These are phyloP conservation scores for Drosophila dives DNA, from an alignment of 2,888 invertebrate species.

Conservation along the genomic window DNA sequence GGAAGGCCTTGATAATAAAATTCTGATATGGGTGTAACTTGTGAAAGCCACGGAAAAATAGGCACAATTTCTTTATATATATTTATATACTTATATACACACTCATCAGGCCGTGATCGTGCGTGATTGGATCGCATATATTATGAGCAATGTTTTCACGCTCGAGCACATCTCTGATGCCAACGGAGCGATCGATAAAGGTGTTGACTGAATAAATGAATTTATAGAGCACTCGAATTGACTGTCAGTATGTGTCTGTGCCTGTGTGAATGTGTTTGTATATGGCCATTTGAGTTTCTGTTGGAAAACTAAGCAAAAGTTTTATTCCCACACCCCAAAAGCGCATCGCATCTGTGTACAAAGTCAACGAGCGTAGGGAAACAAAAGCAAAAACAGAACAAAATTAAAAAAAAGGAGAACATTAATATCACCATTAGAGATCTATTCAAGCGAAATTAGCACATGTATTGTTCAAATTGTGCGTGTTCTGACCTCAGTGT, in stretches of 20 bases:
- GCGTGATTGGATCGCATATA: conserved; percentile 8
- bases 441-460: conserved; percentile 59
- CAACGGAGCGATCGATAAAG: conserved; percentile 43
- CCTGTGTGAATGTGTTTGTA: conserved; percentile 10
- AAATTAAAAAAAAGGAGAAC: conserved; percentile 7
- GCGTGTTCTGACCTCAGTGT: conserved; percentile 31
- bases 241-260: conserved; percentile 5
- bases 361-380: neutral
- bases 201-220: conserved; percentile 55
- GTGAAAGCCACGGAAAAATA: conserved; percentile 15
- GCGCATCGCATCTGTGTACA: conserved; percentile 3
- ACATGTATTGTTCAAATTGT: conserved; percentile 58
- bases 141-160: conserved; percentile 6
- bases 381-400: neutral
- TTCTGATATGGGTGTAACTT: conserved; percentile 20
- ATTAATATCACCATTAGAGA: conserved; percentile 23
- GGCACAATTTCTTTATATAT: conserved; percentile 6
- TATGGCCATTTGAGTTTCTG: conserved; percentile 50
- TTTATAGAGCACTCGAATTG: conserved; percentile 38
- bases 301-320: conserved; percentile 35
- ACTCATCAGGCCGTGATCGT: conserved; percentile 21
- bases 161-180: conserved; percentile 51
- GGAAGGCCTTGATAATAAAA: conserved; percentile 17
- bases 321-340: conserved; percentile 13
- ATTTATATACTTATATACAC: neutral